These are phyloP conservation scores for Sebastes cheni DNA, from an alignment of 2,797 vertebrate species.

Conservation along the genomic window DNA sequence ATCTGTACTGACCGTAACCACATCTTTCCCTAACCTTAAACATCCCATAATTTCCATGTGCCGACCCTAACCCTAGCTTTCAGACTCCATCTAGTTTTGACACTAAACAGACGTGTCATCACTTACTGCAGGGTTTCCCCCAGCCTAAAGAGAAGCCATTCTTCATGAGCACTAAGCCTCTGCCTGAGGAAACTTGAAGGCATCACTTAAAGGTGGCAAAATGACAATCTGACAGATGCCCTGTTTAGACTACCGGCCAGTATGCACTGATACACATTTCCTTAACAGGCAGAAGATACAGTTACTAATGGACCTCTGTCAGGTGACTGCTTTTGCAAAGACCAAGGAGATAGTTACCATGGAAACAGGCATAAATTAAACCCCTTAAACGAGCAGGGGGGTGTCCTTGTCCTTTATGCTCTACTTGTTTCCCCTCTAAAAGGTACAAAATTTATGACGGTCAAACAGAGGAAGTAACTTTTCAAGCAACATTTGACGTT, in stretches of 20 bases:
- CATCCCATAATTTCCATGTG: not conserved
- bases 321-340: slow-evolving; percentile 86
- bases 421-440: slow-evolving; percentile 62
- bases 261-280: slow-evolving; percentile 76
- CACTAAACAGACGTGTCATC: slow-evolving; percentile 66
- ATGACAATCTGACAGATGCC: slow-evolving; percentile 90
- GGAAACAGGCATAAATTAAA: slow-evolving; percentile 90
- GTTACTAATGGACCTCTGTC: slow-evolving; percentile 92
- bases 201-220: slow-evolving; percentile 89
- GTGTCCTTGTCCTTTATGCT: slow-evolving; percentile 73
- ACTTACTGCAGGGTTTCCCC: slow-evolving; percentile 80
- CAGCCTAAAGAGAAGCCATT: slow-evolving; percentile 41
- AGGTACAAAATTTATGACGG: slow-evolving; percentile 70
- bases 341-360: slow-evolving; percentile 92
- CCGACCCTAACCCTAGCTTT: not conserved
- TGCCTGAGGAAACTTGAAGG: slow-evolving; percentile 86
- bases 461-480: slow-evolving; percentile 73
- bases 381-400: slow-evolving; percentile 81
- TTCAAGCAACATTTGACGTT: slow-evolving; percentile 68
- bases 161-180: slow-evolving; percentile 61
- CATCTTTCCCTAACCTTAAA: not conserved
- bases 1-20: not conserved
- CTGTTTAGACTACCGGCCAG: slow-evolving; percentile 86
- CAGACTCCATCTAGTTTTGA: slow-evolving; percentile 31
- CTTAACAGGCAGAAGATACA: slow-evolving; percentile 63